A percentile compares a stretch with the other conserved stretches of the same genome.
Evolutionary conservation across 2,888 invertebrate genomes (phyloP).

Genomic region (Aporophyla lueneburgensis): DNA sequence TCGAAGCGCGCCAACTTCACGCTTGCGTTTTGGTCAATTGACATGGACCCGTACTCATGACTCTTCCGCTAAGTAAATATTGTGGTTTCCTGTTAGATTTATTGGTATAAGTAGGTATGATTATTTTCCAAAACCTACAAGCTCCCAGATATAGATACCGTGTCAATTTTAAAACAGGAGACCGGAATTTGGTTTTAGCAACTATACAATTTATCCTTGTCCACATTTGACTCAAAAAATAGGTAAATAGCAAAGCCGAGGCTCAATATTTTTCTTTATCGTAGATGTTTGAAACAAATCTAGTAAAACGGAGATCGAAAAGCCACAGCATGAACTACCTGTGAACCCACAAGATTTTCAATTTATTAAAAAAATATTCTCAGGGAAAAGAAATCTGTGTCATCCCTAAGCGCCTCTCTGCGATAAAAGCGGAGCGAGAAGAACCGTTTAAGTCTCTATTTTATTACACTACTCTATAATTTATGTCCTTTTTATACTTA

Average conservation of each 20-base stretch:
- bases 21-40: too few relatives aligned
- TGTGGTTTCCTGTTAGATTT: neutral
- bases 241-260: neutral
- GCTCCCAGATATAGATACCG: too few relatives aligned
- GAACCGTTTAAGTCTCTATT: slow-evolving; percentile 78
- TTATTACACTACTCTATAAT: slow-evolving; percentile 73
- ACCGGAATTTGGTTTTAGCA: neutral
- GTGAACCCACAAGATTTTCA: slow-evolving; percentile 33
- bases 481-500: slow-evolving; percentile 66
- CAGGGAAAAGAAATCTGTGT: slow-evolving; percentile 32
- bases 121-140: neutral
- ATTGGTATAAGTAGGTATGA: neutral
- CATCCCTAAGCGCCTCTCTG: slow-evolving; percentile 69
- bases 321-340: slow-evolving; percentile 22
- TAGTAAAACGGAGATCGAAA: slow-evolving; percentile 23
- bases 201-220: neutral
- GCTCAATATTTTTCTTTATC: slow-evolving; percentile 22
- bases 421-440: slow-evolving; percentile 73
- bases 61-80: too few relatives aligned
- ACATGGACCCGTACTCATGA: too few relatives aligned
- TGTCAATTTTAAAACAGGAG: neutral
- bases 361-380: slow-evolving; percentile 62
- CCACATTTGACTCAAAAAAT: neutral
- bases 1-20: too few relatives aligned
- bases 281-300: slow-evolving; percentile 25